Percentiles rank a stretch among this genome's conserved stretches.
Conservation (phyloP, 2,888 invertebrate species). For the Prionchulus punctatus region DNA sequence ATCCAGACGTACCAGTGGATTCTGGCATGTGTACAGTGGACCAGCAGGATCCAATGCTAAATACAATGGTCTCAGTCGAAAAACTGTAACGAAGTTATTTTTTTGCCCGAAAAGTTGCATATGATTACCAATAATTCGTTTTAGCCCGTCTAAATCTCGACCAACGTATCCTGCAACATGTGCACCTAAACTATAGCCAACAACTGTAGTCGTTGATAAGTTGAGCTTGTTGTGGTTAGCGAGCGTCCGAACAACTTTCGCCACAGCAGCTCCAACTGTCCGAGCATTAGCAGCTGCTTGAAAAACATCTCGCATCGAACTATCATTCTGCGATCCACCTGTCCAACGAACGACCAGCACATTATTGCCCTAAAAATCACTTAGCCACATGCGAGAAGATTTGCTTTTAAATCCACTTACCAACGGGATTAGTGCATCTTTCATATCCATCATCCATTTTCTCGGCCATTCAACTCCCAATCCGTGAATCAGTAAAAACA, state of each 20-base stretch:
- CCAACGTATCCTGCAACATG: slow-evolving; percentile 2
- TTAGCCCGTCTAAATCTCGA: background rate
- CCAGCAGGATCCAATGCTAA: background rate
- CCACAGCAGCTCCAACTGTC: slow-evolving; percentile 2
- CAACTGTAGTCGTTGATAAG: background rate
- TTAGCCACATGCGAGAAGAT: no score
- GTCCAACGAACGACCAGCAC: slow-evolving; percentile 5
- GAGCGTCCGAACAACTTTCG: background rate
- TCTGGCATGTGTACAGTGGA: background rate
- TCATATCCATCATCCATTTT: background rate
- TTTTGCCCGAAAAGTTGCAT: no score
- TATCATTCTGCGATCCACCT: background rate
- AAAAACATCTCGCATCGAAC: background rate
- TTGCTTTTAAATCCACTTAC: no score
- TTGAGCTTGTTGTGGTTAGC: background rate
- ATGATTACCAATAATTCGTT: slow-evolving; percentile 1
- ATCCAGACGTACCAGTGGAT: slow-evolving; percentile 18
- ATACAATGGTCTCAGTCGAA: no score
- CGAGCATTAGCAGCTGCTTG: slow-evolving; percentile 4
- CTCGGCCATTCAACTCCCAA: slow-evolving; percentile 7
- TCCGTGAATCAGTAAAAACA: slow-evolving; percentile 8
- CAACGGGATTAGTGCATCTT: background rate
- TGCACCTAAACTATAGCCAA: slow-evolving; percentile 5
- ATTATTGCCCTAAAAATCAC: slow-evolving; percentile 6
- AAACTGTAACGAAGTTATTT: no score